These are phyloP conservation scores for Parazoanthus atlanticus DNA, from an alignment of 92 coral and sea anemone genomes.

Conservation along the genomic window DNA sequence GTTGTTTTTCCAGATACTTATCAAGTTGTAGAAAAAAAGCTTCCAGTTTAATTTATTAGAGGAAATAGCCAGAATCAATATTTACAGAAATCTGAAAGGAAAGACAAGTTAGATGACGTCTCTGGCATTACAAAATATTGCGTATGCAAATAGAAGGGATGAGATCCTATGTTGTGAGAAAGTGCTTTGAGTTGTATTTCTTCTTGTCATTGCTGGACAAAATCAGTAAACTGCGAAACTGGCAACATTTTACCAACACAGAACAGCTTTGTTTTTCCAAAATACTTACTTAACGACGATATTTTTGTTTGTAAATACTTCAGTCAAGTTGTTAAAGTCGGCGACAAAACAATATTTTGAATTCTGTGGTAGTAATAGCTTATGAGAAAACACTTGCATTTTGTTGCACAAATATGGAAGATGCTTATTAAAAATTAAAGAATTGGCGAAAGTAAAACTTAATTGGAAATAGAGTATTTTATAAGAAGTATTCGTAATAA, in stretches of 20 bases:
- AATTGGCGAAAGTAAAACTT: too few relatives aligned
- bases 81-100: background rate
- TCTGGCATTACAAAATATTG: too few relatives aligned
- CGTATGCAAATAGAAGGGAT: background rate
- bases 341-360: background rate
- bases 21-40: background rate
- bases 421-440: background rate
- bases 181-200: background rate
- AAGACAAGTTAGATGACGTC: background rate
- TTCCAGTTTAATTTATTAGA: background rate
- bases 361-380: background rate
- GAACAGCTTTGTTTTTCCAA: background rate
- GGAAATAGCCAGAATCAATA: background rate
- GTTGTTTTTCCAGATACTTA: background rate
- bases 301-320: background rate
- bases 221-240: background rate
- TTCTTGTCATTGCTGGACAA: background rate
- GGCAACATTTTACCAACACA: background rate
- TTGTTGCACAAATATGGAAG: background rate
- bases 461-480: background rate
- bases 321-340: background rate
- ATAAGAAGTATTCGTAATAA: background rate
- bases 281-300: background rate
- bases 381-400: background rate
- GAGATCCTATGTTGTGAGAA: background rate